These are phyloP conservation scores for Prionailurus bengalensis DNA, from an alignment of 2,113 vertebrate genomes.

Conservation along the genomic window DNA sequence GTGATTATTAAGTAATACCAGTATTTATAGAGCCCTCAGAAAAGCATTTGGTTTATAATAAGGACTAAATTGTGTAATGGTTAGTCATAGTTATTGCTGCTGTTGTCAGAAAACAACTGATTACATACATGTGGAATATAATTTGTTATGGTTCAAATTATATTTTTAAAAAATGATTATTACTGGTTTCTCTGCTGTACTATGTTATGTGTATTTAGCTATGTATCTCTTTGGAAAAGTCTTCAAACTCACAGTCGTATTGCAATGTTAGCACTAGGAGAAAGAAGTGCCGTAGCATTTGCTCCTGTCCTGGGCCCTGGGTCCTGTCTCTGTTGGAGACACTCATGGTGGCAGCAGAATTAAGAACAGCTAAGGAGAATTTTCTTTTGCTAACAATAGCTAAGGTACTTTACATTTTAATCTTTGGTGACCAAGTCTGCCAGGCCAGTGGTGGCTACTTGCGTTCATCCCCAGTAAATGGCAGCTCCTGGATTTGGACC, in stretches of 20 bases:
- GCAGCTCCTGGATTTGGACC: too few relatives aligned
- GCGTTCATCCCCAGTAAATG: not conserved
- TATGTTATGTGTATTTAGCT: not conserved
- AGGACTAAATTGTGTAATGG: not conserved
- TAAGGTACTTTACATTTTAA: not conserved
- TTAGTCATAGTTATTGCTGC: not conserved
- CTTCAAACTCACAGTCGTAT: not conserved
- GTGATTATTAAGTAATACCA: not conserved
- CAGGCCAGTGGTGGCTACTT: not conserved
- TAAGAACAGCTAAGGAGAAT: not conserved
- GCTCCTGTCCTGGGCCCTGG: not conserved
- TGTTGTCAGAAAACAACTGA: not conserved
- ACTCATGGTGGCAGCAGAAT: too few relatives aligned
- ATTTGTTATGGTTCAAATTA: not conserved
- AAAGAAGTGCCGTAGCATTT: not conserved
- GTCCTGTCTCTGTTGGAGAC: not conserved
- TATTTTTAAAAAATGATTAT: not conserved
- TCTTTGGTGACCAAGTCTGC: not conserved
- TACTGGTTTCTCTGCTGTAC: not conserved
- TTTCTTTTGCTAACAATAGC: not conserved
- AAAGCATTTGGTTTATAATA: not conserved
- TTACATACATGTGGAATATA: not conserved
- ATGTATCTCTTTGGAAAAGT: not conserved
- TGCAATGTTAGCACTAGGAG: not conserved
- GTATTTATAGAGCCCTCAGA: not conserved